Conservation (phyloP, 2,113 vertebrate genomes). For the Ictalurus punctatus region DNA sequence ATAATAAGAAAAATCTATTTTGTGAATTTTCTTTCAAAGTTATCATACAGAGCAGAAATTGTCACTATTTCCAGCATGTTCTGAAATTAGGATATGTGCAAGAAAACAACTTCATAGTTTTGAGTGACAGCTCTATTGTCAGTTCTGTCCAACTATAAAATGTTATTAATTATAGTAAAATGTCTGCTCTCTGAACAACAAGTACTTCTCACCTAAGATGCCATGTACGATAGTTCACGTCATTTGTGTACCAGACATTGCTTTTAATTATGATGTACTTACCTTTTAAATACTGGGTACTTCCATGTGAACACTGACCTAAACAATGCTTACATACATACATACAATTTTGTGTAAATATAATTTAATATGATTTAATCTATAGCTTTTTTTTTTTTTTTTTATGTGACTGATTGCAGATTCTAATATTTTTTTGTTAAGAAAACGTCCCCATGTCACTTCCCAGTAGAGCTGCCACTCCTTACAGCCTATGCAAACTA, state of each 20-base stretch:
- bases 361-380: too few species aligned
- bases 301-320: not conserved
- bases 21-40: not conserved
- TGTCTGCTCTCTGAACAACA: not conserved
- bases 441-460: not conserved
- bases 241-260: not conserved
- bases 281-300: not conserved
- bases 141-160: not conserved
- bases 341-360: not conserved
- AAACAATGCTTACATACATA: not conserved
- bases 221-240: not conserved
- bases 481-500: not conserved
- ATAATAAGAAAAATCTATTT: not conserved
- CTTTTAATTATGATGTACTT: not conserved
- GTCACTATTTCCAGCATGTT: not conserved
- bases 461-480: not conserved
- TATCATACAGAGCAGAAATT: not conserved
- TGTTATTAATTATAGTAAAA: not conserved
- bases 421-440: not conserved
- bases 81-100: conserved; percentile 4
- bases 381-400: too few species aligned
- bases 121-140: not conserved
- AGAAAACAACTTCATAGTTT: not conserved
- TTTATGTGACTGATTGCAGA: not conserved
- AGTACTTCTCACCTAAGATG: not conserved